phyloP scores from a whole-genome alignment of 2,797 vertebrate genomes.

The Tinamus major region DNA sequence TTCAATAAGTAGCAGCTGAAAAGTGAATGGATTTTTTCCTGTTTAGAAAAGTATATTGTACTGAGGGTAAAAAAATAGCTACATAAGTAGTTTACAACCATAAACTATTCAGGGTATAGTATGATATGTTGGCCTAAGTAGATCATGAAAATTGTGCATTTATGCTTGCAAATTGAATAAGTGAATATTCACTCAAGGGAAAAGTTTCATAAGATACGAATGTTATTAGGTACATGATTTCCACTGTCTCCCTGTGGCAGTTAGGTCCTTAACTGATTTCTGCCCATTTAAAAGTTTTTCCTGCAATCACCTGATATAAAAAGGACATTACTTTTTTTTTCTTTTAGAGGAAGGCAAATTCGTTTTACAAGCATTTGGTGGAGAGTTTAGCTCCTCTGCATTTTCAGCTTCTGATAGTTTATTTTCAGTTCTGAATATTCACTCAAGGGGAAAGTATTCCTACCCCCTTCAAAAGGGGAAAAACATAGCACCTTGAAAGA shows the following conservation, averaged over 20 bases:
- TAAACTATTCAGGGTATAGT: not conserved
- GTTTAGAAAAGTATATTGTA: not conserved
- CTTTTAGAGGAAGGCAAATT: not conserved
- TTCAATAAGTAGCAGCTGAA: not conserved
- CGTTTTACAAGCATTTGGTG: not conserved
- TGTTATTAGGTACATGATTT: not conserved
- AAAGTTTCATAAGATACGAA: not conserved
- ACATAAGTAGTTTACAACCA: not conserved
- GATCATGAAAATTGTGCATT: not conserved
- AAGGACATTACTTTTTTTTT: not conserved
- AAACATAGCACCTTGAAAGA: not conserved
- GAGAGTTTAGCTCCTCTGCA: not conserved
- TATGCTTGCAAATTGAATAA: conserved; percentile 7
- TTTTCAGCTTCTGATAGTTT: not conserved
- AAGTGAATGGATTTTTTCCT: not conserved
- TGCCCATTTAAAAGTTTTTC: not conserved
- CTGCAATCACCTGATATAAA: not conserved
- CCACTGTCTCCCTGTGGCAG: not conserved
- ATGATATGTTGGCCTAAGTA: not conserved
- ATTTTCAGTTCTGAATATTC: not conserved
- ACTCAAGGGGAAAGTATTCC: not conserved
- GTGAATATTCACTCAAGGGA: not conserved
- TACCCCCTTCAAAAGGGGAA: not conserved
- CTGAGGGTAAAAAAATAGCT: not conserved
- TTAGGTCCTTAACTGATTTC: not conserved